A percentile compares a stretch with the other conserved stretches of the same genome.
These are phyloP conservation scores for Epizoanthus stellaris DNA, from an alignment of 92 coral and sea anemone species.

Conservation along the genomic window DNA sequence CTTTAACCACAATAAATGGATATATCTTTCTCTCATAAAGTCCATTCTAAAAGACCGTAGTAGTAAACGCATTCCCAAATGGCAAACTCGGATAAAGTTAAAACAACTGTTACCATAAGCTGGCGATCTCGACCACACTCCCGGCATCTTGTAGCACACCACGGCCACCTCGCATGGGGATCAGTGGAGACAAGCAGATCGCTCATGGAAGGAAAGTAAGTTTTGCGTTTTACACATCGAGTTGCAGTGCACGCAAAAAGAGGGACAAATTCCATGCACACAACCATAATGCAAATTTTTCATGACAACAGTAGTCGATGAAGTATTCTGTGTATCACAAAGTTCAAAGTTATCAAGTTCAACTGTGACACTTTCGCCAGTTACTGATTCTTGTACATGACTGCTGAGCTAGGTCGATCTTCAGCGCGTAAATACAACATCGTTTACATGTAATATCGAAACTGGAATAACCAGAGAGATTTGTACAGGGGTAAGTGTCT, in stretches of 20 bases:
- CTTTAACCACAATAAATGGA: background rate
- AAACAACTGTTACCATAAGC: slow-evolving; percentile 9
- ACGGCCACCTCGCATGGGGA: background rate
- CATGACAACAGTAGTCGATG: no score
- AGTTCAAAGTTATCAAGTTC: no score
- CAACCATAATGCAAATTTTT: background rate
- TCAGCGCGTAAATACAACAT: background rate
- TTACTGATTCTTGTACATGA: background rate
- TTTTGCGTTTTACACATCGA: background rate
- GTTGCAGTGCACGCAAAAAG: background rate
- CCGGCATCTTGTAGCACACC: background rate
- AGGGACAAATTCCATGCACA: background rate
- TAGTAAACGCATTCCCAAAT: background rate
- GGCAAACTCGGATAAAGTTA: no score
- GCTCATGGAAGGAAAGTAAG: background rate
- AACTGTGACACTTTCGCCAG: background rate
- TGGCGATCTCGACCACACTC: slow-evolving; percentile 1
- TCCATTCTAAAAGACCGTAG: background rate
- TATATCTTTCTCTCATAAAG: no score
- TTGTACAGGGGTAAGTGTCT: background rate
- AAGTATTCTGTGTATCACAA: no score
- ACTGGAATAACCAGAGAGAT: background rate
- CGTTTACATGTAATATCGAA: background rate
- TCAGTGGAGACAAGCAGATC: background rate
- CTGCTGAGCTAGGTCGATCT: background rate